Evolutionary conservation across 2,113 vertebrate genomes (phyloP).

Genomic region (Xerus inauris): DNA sequence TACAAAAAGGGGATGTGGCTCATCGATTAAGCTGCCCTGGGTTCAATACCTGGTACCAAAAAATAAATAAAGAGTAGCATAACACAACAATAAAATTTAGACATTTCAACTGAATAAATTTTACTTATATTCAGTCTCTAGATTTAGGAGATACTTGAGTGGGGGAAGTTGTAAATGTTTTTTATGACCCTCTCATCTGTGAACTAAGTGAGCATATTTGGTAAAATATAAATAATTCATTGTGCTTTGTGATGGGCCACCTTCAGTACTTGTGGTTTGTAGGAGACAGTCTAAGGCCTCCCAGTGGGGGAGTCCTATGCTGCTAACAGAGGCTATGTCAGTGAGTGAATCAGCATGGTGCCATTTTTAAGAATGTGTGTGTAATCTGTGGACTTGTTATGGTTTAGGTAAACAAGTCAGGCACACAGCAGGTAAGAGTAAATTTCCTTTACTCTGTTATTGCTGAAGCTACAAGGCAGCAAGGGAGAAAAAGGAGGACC

Average conservation of each 20-base stretch:
- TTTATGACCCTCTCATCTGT: background rate
- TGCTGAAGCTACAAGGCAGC: background rate
- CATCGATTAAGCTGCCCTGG: too few species aligned
- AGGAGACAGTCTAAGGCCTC: background rate
- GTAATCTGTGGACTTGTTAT: conserved; percentile 33
- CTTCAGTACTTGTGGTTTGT: background rate
- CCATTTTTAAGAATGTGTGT: conserved; percentile 54
- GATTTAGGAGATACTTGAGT: background rate
- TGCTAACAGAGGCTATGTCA: conserved; percentile 32
- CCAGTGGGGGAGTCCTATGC: background rate
- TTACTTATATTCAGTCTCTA: background rate
- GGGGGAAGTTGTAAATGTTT: background rate
- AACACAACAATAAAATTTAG: background rate
- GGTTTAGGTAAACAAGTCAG: background rate
- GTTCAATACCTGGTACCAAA: too few species aligned
- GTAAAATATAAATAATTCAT: background rate
- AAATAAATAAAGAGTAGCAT: background rate
- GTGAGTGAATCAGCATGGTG: conserved; percentile 35
- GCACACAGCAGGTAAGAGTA: background rate
- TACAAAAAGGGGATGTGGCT: too few species aligned
- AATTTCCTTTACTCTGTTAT: background rate
- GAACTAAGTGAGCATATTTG: background rate
- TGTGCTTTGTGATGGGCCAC: background rate
- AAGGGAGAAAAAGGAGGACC: background rate
- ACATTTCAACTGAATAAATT: background rate